Percentiles rank a stretch among this genome's conserved stretches.
phyloP scores from a whole-genome alignment of 2,797 vertebrate genomes.

The Chloroceryle amazona region DNA sequence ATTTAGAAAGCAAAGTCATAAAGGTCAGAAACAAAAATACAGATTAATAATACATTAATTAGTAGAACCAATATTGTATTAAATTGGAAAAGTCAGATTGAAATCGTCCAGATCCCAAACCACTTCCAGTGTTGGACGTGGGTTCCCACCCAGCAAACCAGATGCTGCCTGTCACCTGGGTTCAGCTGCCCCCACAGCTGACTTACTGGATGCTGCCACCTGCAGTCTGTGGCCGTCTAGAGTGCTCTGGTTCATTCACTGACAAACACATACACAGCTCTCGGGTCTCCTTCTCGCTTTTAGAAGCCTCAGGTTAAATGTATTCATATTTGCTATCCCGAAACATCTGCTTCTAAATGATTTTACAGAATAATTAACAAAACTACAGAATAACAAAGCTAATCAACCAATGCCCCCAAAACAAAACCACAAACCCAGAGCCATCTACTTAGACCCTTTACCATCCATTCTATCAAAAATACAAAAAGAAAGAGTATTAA shows the following conservation, averaged over 20 bases:
- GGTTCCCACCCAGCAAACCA: background rate
- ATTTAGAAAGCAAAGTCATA: background rate
- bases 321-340: rapidly evolving
- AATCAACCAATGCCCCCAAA: background rate
- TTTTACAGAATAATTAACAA: background rate
- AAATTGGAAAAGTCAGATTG: background rate
- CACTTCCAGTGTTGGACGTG: rapidly evolving
- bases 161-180: rapidly evolving
- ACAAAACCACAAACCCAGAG: background rate
- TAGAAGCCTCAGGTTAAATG: background rate
- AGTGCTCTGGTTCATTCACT: rapidly evolving
- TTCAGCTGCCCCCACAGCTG: background rate
- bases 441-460: background rate
- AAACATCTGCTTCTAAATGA: background rate
- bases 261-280: too few species aligned
- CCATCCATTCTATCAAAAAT: background rate
- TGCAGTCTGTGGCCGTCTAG: background rate
- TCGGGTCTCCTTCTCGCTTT: rapidly evolving
- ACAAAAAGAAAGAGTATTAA: background rate
- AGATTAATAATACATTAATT: background rate
- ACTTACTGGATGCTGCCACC: slow-evolving; percentile 46
- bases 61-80: background rate
- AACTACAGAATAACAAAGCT: background rate
- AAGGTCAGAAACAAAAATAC: background rate
- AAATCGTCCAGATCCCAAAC: rapidly evolving